Evolutionary conservation across 2,797 vertebrate species (phyloP).

Genomic region (Epinephelus coioides): DNA sequence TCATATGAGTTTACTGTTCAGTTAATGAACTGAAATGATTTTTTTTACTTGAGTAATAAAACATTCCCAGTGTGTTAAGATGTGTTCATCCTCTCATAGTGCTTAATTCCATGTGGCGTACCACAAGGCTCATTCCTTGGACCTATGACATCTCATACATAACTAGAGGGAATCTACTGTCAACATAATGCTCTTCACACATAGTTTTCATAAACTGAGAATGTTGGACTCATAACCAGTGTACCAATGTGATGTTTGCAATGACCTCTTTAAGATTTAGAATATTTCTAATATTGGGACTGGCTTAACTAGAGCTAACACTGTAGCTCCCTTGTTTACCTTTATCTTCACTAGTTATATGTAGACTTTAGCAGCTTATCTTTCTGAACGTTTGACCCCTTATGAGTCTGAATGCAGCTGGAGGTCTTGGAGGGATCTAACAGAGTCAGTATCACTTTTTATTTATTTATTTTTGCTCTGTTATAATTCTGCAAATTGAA

Average conservation of each 20-base stretch:
- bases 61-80: background rate
- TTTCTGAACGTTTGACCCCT: background rate
- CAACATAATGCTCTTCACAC: background rate
- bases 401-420: background rate
- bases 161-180: background rate
- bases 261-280: background rate
- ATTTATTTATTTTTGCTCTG: background rate
- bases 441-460: background rate
- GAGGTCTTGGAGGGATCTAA: background rate
- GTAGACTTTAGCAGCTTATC: background rate
- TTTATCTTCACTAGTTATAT: background rate
- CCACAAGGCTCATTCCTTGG: conserved; percentile 22
- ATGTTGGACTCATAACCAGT: background rate
- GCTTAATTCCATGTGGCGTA: background rate
- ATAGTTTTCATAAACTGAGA: background rate
- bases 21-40: background rate
- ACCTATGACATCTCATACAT: background rate
- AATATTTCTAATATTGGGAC: background rate
- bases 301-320: background rate
- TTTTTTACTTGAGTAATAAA: background rate
- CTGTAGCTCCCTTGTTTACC: background rate
- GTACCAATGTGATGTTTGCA: background rate
- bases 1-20: background rate
- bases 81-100: no score
- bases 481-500: background rate